Evolutionary conservation across 2,888 invertebrate genomes (phyloP).

Genomic region (Anagyrus pseudococci): DNA sequence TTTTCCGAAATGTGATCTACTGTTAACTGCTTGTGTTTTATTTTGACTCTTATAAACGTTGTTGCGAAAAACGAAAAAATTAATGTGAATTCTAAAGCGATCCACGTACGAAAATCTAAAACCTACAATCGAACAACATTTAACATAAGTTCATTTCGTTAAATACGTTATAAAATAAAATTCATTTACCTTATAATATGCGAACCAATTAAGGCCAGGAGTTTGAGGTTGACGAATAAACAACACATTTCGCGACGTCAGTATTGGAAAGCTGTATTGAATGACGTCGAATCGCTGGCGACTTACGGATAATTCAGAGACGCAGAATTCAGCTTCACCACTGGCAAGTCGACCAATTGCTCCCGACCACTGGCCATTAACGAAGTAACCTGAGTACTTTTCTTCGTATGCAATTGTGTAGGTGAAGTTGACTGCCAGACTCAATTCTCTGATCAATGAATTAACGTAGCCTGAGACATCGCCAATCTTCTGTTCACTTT

Average conservation of each 20-base stretch:
- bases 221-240: conserved; percentile 37
- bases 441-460: conserved; percentile 35
- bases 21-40: not conserved
- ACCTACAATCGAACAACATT: conserved; percentile 1
- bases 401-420: not conserved
- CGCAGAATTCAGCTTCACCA: conserved; percentile 41
- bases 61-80: not conserved
- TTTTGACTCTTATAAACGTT: not conserved
- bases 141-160: too few relatives aligned
- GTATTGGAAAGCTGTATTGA: conserved; percentile 44
- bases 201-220: conserved; percentile 39
- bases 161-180: too few relatives aligned
- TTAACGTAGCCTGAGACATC: conserved; percentile 44
- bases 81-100: not conserved
- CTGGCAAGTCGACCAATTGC: conserved; percentile 39
- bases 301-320: conserved; percentile 35
- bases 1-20: conserved; percentile 3
- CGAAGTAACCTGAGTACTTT: not conserved
- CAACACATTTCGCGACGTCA: conserved; percentile 32
- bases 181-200: conserved; percentile 41
- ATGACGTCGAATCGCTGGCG: conserved; percentile 36
- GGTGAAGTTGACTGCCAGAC: conserved; percentile 10
- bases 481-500: conserved; percentile 13
- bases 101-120: not conserved
- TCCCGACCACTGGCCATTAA: conserved; percentile 42